Conservation (phyloP, 2,797 vertebrate genomes). For the Peromyscus attwateri region DNA sequence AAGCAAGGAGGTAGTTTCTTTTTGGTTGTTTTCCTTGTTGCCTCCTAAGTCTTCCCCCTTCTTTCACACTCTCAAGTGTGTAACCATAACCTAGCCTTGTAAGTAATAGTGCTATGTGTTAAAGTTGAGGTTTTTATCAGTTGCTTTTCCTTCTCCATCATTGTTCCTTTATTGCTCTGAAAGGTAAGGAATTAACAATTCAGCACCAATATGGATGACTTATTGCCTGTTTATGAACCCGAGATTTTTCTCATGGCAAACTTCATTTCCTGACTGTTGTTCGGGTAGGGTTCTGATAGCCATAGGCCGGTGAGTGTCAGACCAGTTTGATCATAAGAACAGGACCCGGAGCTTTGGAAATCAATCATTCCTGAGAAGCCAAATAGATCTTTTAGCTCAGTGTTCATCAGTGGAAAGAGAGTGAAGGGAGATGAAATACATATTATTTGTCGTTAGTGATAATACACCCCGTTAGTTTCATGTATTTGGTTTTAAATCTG, state of each 20-base stretch:
- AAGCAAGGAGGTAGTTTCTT: slow-evolving; percentile 81
- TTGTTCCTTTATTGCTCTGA: slow-evolving; percentile 53
- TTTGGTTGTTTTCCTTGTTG: slow-evolving; percentile 71
- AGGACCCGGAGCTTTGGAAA: slow-evolving; percentile 53
- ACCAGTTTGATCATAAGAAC: slow-evolving; percentile 37
- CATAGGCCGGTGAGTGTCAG: background rate
- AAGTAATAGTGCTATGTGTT: slow-evolving; percentile 66
- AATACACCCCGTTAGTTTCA: slow-evolving; percentile 68
- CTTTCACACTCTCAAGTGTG: background rate
- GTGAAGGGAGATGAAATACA: slow-evolving; percentile 70
- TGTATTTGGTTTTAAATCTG: slow-evolving; percentile 86
- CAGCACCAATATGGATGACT: slow-evolving; percentile 13
- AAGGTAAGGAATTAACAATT: slow-evolving; percentile 58
- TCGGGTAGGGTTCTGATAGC: background rate
- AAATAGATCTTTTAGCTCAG: slow-evolving; percentile 53
- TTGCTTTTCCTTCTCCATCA: slow-evolving; percentile 65
- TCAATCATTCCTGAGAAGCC: slow-evolving; percentile 25
- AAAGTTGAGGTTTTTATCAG: slow-evolving; percentile 15
- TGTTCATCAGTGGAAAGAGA: slow-evolving; percentile 67
- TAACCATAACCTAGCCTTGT: slow-evolving; percentile 68
- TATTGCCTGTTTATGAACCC: slow-evolving; percentile 44
- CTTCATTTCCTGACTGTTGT: slow-evolving; percentile 45
- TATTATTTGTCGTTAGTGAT: slow-evolving; percentile 75
- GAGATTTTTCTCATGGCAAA: slow-evolving; percentile 48
- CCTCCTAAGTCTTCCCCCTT: slow-evolving; percentile 36